Base-by-base conservation (phyloP, 2,113 vertebrate species). In the Panurus biarmicus region DNA sequence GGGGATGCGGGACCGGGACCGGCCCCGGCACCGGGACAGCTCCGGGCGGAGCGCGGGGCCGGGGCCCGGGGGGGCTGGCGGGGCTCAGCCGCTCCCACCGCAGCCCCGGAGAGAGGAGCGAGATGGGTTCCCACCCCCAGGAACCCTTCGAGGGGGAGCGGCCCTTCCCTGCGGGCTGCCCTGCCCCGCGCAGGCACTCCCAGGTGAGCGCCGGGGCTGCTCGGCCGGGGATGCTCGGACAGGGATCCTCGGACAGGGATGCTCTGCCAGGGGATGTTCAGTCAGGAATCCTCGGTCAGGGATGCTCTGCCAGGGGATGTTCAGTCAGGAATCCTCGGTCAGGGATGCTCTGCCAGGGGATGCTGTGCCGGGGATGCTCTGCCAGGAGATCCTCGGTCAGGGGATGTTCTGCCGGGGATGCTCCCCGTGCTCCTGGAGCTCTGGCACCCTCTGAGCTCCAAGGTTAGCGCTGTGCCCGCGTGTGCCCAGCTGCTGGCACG, bases 401-500 rank as follows among this genome's bases (percentile, higher is more conserved):
- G 36, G 60, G 31, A 50, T n/a, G 36, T 36, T 28, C 9, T 1
- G 12, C 8, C 40, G 0, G 29, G 35, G 51, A 25, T 35, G 36
- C 53, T 67, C 31, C 2, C 3, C 7, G 6, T 1, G 35, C 21
- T 80, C 60, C 76, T 0, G 74, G 47, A 56, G 36, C 35, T 1
- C 74, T 3, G 65, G 48, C 71, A 23, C 22, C 21, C 73, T 31
- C 56, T 1, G 61, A 17, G 67, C 36, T 12, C 6, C 71, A 0
- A 6, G 69, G 33, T 8, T 0, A 4, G 57, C 14, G 25, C 66
- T 54, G 78, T 24, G 51, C 64, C 60, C 11, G 53, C 35, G 0
- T 4, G 51, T 5, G 33, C 58, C 0, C 1, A 5, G 83, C 88
- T 12, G 21, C 0, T 0, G 29, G 84, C 31, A 1, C 0, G 10